Evolutionary conservation across 2,113 vertebrate genomes (phyloP).

Genomic region (Potamarius usumacintae): DNA sequence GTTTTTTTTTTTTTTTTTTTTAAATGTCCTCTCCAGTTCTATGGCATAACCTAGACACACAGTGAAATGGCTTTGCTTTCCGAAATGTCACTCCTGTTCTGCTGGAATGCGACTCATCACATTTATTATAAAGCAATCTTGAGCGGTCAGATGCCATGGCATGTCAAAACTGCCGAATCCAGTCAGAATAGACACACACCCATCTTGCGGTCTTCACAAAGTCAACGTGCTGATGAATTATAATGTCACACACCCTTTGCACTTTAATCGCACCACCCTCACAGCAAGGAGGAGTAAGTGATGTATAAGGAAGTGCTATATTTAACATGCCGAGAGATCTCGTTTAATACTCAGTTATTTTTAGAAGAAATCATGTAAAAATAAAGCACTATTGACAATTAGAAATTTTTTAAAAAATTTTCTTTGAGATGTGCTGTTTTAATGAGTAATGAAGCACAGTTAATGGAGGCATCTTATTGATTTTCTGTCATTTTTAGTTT

Average conservation of each 20-base stretch:
- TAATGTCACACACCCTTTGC: slow-evolving; percentile 24
- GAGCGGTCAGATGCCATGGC: neutral
- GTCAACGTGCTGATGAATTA: neutral
- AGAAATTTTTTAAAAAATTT: too few species aligned
- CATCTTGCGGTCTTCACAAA: neutral
- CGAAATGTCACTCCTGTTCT: neutral
- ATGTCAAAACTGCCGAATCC: neutral
- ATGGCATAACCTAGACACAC: neutral
- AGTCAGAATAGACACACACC: neutral
- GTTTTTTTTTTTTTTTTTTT: neutral
- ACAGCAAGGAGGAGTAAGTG: neutral
- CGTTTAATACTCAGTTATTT: neutral
- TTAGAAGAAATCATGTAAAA: too few species aligned
- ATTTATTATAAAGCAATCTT: neutral
- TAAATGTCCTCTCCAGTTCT: neutral
- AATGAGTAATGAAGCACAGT: too few species aligned
- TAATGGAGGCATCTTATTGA: too few species aligned
- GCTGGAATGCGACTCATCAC: neutral
- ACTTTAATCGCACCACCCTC: neutral
- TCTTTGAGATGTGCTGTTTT: too few species aligned
- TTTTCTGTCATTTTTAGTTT: too few species aligned
- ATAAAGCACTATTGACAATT: too few species aligned
- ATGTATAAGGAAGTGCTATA: neutral
- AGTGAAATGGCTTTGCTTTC: neutral
- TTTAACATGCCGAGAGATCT: too few species aligned